Evolutionary conservation across 2,888 invertebrate genomes (phyloP), one percentile per base, ranked within the genome.

Genomic region (Syrista parreyssii): DNA sequence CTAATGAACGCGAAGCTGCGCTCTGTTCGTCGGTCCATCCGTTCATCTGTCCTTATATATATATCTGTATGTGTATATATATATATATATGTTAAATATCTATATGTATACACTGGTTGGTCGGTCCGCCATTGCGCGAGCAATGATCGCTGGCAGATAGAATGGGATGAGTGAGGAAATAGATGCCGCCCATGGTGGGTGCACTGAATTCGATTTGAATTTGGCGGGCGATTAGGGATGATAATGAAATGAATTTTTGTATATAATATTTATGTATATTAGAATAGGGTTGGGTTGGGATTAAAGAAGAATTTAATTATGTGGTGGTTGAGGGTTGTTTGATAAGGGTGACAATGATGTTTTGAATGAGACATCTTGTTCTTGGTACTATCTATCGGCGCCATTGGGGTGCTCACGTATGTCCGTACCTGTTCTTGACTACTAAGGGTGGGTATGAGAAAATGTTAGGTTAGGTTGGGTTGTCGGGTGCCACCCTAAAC

Each of bases 1-100:
- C 82, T 82, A 82, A 82, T 82, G 82, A 82, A 82, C 78, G 78
- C 74, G 87, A 89, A 90, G 88, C 89, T 90, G 89, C 90, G 68
- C 68, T 78, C 78, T 74, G 69, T 74, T 36, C n/a, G 36, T 74
- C 71, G 73, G 83, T 85, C 88, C 87, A 88, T 89, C 83, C 81
- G 82, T 86, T 82, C 83, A 80, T 82, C 82, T 85, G 85, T 23
- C 55, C 0, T 0, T 55, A 9, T 15, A 23, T 55, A 15, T 6
- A 55, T 55, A 34, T 4, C 6, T 34, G 34, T 33, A 4, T 33
- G 33, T 33, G 33, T 34, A 23, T 55, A 55, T 55, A 55, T 55
- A 55, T 34, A 34, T 34, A 34, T 15, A 15, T 1, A 40, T 4
- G 15, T 55, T 55, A 55, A 55, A 55, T 9, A 23, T 55, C 23